phyloP scores from a whole-genome alignment of 2,797 vertebrate genomes.

The Philypnodon macrostomus region DNA sequence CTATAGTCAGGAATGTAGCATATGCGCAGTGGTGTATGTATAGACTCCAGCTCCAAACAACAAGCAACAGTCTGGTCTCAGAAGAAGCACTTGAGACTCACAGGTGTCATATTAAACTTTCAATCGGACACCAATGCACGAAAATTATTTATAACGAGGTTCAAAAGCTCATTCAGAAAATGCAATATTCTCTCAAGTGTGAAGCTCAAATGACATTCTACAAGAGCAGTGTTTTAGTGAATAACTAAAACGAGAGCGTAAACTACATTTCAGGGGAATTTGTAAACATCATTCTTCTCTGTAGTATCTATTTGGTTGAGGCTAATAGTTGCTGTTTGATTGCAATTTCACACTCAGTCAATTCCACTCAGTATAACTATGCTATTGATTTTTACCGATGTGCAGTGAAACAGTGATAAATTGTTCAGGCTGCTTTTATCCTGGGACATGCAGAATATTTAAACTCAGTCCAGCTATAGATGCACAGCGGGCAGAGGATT shows the following conservation, averaged over 20 bases:
- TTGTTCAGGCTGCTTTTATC: constrained; percentile 49
- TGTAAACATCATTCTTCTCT: constrained; percentile 66
- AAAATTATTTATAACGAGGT: constrained; percentile 8
- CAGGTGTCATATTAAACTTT: constrained; percentile 17
- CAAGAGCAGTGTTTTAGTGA: constrained; percentile 22
- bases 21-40: too few relatives aligned
- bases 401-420: constrained; percentile 50
- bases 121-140: constrained; percentile 27
- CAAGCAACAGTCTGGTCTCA: neutral
- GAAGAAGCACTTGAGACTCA: constrained; percentile 2
- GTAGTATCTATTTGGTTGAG: constrained; percentile 56
- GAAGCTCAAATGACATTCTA: constrained; percentile 41
- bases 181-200: constrained; percentile 16
- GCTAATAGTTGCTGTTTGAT: constrained; percentile 68
- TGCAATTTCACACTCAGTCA: constrained; percentile 74
- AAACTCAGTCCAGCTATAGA: constrained; percentile 5
- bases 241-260: constrained; percentile 38
- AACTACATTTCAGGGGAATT: constrained; percentile 57
- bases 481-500: too few relatives aligned
- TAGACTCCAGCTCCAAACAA: too few relatives aligned
- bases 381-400: constrained; percentile 67
- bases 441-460: constrained; percentile 22
- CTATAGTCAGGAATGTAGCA: too few relatives aligned
- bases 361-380: constrained; percentile 63
- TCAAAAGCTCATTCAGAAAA: constrained; percentile 29